phyloP scores from a whole-genome alignment of 1,140 invertebrate species.

The Pollicipes pollicipes region DNA sequence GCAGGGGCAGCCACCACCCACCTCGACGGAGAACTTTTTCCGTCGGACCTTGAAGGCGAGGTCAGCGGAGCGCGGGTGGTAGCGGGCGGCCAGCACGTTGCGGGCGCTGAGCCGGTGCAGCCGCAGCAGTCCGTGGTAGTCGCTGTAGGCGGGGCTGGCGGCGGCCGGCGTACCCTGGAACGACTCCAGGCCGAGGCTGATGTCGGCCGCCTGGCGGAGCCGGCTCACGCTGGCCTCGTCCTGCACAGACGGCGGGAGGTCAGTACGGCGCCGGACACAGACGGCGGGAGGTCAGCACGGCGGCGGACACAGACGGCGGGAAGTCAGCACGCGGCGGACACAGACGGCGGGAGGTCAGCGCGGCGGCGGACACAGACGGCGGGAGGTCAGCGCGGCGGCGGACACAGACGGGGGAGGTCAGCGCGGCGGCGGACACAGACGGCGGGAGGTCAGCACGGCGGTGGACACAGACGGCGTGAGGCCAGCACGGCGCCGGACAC shows the following conservation, averaged over 20 bases:
- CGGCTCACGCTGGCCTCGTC: constrained; percentile 37
- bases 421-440: too few relatives aligned
- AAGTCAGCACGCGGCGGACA: too few relatives aligned
- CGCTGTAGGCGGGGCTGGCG: constrained; percentile 56
- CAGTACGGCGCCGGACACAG: constrained; percentile 16
- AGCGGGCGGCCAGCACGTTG: constrained; percentile 48
- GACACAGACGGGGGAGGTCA: too few relatives aligned
- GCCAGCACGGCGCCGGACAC: too few relatives aligned
- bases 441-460: too few relatives aligned
- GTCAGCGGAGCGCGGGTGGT: constrained; percentile 55
- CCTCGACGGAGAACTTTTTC: constrained; percentile 66
- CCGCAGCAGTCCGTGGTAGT: constrained; percentile 64
- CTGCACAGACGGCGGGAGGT: constrained; percentile 29
- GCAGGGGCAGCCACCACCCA: constrained; percentile 23
- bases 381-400: too few relatives aligned
- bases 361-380: too few relatives aligned
- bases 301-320: too few relatives aligned
- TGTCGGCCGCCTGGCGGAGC: constrained; percentile 49
- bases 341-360: too few relatives aligned
- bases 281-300: too few relatives aligned
- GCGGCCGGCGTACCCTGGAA: constrained; percentile 61
- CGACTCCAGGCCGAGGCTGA: constrained; percentile 56
- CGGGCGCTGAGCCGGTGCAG: constrained; percentile 54
- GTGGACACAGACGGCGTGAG: too few relatives aligned
- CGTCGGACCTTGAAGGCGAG: constrained; percentile 63